These are phyloP conservation scores for Craterocephalus amniculus DNA, from an alignment of 2,797 vertebrate genomes.

Conservation along the genomic window DNA sequence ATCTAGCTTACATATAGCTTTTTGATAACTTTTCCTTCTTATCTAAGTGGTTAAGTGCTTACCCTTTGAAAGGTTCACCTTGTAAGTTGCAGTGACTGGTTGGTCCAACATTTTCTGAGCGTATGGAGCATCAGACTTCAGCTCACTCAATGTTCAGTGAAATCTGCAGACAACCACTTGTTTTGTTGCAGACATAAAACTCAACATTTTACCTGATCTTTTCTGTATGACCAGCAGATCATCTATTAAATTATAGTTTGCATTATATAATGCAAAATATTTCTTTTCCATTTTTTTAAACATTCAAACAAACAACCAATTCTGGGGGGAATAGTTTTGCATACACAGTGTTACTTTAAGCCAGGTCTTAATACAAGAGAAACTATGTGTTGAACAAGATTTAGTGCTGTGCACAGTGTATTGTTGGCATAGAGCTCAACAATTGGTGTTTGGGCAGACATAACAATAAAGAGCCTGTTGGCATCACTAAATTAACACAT, in stretches of 20 bases:
- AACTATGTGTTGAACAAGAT: slow-evolving; percentile 25
- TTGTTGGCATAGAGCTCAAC: slow-evolving; percentile 46
- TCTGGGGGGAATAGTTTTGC: slow-evolving; percentile 18
- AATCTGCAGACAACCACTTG: too few relatives aligned
- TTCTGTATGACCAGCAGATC: neutral
- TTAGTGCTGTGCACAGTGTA: slow-evolving; percentile 16
- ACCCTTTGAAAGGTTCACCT: too few relatives aligned
- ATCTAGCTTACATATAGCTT: too few relatives aligned
- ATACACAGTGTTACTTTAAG: slow-evolving; percentile 28
- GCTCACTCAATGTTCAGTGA: too few relatives aligned
- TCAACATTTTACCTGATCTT: too few relatives aligned
- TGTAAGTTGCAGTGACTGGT: too few relatives aligned
- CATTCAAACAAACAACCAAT: slow-evolving; percentile 7
- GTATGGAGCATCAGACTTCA: too few relatives aligned
- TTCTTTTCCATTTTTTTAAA: neutral
- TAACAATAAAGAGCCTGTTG: slow-evolving; percentile 54
- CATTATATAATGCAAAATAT: neutral
- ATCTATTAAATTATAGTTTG: neutral
- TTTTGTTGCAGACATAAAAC: neutral
- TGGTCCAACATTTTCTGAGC: too few relatives aligned
- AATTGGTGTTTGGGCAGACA: slow-evolving; percentile 24
- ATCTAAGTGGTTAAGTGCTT: too few relatives aligned
- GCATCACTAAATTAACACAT: slow-evolving; percentile 46
- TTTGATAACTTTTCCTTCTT: too few relatives aligned
- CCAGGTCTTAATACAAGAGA: slow-evolving; percentile 19